Evolutionary conservation across 1,140 invertebrate species (phyloP).

Genomic region (Muscidifurax raptorellus): DNA sequence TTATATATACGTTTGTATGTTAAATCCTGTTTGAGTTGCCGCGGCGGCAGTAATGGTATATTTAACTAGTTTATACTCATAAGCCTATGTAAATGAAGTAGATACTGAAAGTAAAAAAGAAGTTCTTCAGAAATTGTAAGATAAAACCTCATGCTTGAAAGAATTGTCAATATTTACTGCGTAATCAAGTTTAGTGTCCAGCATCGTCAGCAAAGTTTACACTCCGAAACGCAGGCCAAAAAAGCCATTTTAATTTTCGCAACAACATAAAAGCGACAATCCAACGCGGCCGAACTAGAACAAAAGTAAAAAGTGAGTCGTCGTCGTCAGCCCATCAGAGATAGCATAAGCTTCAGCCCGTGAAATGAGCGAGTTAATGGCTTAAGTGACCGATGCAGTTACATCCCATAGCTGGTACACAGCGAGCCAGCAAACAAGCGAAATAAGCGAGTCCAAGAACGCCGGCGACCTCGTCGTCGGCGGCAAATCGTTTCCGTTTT

Average conservation of each 20-base stretch:
- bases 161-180: no score
- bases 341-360: not conserved
- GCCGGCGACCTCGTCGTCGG: not conserved
- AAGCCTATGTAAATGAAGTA: no score
- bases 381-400: slow-evolving; percentile 1
- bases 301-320: not conserved
- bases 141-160: no score
- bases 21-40: no score
- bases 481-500: slow-evolving; percentile 42
- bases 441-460: not conserved
- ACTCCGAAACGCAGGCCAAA: not conserved
- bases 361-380: slow-evolving; percentile 1
- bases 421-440: not conserved
- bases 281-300: not conserved
- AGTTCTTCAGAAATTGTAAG: no score
- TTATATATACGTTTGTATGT: no score
- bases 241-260: not conserved
- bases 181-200: no score
- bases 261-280: not conserved
- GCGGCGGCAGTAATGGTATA: no score
- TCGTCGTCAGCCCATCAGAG: no score
- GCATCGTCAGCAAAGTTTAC: no score
- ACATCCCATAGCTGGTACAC: not conserved
- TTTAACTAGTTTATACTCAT: no score
- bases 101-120: no score